phyloP scores from a whole-genome alignment of 2,888 invertebrate genomes.

The Cryptocephalus moraei region DNA sequence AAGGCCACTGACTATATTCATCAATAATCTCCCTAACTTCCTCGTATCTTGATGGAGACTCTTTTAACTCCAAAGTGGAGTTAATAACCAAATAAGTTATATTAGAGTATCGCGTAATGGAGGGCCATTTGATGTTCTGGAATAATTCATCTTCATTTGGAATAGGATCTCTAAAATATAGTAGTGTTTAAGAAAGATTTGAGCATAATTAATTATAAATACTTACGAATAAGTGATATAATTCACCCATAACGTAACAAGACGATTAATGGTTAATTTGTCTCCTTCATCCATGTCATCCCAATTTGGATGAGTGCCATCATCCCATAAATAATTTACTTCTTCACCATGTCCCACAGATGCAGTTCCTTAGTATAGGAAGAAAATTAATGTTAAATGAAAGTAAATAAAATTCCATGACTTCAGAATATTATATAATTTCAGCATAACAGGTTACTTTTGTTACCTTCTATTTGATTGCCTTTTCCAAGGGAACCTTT shows the following conservation, averaged over 20 bases:
- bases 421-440: no score
- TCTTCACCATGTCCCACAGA: constrained; percentile 10
- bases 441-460: no score
- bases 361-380: constrained; percentile 4
- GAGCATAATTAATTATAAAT: background rate
- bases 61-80: constrained; percentile 5
- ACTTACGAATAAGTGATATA: constrained; percentile 10
- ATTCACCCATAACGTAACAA: constrained; percentile 11
- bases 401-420: no score
- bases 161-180: constrained; percentile 8
- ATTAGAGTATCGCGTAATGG: background rate
- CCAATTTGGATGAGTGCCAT: constrained; percentile 3
- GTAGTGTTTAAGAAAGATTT: background rate
- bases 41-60: constrained; percentile 6
- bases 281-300: constrained; percentile 1
- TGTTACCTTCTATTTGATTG: no score
- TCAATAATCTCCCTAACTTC: constrained; percentile 4
- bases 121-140: constrained; percentile 7
- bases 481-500: background rate
- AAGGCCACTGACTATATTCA: constrained; percentile 5
- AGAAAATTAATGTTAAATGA: background rate
- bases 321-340: constrained; percentile 8
- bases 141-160: constrained; percentile 5
- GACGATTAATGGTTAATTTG: constrained; percentile 7
- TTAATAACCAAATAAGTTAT: constrained; percentile 9